Percentiles rank a stretch among this genome's conserved stretches.
Evolutionary conservation across 2,888 invertebrate genomes (phyloP).

Genomic region (Sipha maydis): DNA sequence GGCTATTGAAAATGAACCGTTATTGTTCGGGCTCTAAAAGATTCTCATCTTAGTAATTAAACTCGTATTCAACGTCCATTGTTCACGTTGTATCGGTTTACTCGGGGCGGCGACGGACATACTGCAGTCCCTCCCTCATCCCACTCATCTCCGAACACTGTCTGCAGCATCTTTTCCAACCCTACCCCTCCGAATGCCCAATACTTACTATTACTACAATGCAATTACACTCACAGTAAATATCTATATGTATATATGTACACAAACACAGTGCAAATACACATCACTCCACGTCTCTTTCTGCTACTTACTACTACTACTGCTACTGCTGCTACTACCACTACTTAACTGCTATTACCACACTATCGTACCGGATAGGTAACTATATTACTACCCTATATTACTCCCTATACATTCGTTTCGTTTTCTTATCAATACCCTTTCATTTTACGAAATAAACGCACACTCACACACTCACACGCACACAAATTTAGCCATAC

Average conservation of each 20-base stretch:
- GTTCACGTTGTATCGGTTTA: slow-evolving; percentile 45
- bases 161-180: slow-evolving; percentile 1
- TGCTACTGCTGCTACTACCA: too few relatives aligned
- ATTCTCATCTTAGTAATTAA: slow-evolving; percentile 56
- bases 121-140: background rate
- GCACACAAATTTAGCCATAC: too few relatives aligned
- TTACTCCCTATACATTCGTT: background rate
- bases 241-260: too few relatives aligned
- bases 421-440: background rate
- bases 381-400: too few relatives aligned
- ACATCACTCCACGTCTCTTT: background rate
- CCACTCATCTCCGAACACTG: slow-evolving; percentile 21
- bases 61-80: slow-evolving; percentile 48
- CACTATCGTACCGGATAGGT: too few relatives aligned
- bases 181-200: background rate
- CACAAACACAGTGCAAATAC: background rate
- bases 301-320: background rate
- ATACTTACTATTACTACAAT: background rate
- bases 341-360: too few relatives aligned
- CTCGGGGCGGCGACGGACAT: slow-evolving; percentile 31
- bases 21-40: slow-evolving; percentile 47
- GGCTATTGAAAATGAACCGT: slow-evolving; percentile 47
- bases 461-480: background rate
- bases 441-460: background rate
- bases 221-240: too few relatives aligned